Base-by-base conservation (phyloP, 2,797 vertebrate genomes). In the Liparis tanakae region DNA sequence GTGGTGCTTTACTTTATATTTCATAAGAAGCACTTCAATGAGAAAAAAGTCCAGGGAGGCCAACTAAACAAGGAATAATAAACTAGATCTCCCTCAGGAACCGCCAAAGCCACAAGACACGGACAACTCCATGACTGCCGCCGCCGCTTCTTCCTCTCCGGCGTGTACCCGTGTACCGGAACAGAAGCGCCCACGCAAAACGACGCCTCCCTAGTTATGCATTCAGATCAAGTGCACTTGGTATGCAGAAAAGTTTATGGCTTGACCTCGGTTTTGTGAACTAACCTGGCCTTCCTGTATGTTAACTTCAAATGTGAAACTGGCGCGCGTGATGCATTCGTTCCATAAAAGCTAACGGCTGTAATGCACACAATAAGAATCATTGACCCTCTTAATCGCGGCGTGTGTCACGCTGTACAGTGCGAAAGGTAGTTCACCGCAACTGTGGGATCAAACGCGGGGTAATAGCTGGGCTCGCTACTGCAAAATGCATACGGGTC, bases 61-160 rank as follows among this genome's bases (percentile, higher is more conserved):
- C 72, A 72, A 88, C 89, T 85, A 87, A 91, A 92, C 85, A 88
- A 88, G 87, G 90, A 91, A 91, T 91, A 89, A 84, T 89, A 90
- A 90, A 89, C 68, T 82, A 85, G 57, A 72, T 84, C 78, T 83
- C 79, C 79, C 86, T 80, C 69, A 84, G 85, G 90, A 76, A 61
- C 72, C 76, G 79, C 69, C 55, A 59, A 60, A 86, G 81, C 78
- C 85, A 76, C 82, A 55, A 80, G 82, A 82, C 80, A 72, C 77
- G 74, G 80, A 39, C 78, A 89, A 82, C 82, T 79, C 53, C 67
- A 6, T 67, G 74, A 78, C 60, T 55, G 76, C 64, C 57, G 13
- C 50, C 57, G 82, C 76, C 46, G 57, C 65, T 62, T 74, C 72
- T 80, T 84, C 67, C 80, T 81, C 74, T 81, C 36, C 62, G 76